Conservation (phyloP, 2,888 invertebrate species). For the Apamea monoglypha region DNA sequence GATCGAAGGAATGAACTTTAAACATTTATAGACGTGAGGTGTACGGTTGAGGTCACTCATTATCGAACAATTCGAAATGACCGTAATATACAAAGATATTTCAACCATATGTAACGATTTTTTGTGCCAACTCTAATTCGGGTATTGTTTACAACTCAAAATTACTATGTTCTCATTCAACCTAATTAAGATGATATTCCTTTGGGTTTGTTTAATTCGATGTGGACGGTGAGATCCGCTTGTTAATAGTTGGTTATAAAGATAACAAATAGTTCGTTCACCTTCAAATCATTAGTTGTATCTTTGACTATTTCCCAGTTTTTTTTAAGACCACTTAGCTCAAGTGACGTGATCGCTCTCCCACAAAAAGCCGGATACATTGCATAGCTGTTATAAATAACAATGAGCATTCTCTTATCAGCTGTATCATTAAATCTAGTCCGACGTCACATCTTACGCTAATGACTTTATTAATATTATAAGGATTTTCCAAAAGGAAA, state of each 20-base stretch:
- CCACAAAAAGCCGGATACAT: constrained; percentile 78
- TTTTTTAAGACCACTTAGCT: constrained; percentile 69
- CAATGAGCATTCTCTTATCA: constrained; percentile 65
- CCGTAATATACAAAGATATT: constrained; percentile 1
- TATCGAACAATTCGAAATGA: constrained; percentile 9
- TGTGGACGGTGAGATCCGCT: constrained; percentile 40
- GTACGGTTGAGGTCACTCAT: constrained; percentile 14
- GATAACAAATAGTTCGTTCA: constrained; percentile 65
- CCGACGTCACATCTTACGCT: constrained; percentile 40
- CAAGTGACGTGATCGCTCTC: constrained; percentile 73
- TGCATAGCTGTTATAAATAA: constrained; percentile 67
- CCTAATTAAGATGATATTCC: constrained; percentile 53
- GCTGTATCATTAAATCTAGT: constrained; percentile 51
- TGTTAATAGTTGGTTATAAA: constrained; percentile 62
- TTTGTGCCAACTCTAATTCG: constrained; percentile 32
- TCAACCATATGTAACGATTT: constrained; percentile 35
- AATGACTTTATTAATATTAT: constrained; percentile 27
- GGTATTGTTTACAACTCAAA: constrained; percentile 61
- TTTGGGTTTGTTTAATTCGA: constrained; percentile 40
- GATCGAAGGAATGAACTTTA: constrained; percentile 34
- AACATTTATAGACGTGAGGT: constrained; percentile 34
- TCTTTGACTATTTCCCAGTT: constrained; percentile 69
- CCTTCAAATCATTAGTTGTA: constrained; percentile 64
- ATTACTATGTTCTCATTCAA: constrained; percentile 58
- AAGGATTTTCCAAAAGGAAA: constrained; percentile 34